Evolutionary conservation across 2,113 vertebrate genomes (phyloP).

Genomic region (Gallinago jamesoni): DNA sequence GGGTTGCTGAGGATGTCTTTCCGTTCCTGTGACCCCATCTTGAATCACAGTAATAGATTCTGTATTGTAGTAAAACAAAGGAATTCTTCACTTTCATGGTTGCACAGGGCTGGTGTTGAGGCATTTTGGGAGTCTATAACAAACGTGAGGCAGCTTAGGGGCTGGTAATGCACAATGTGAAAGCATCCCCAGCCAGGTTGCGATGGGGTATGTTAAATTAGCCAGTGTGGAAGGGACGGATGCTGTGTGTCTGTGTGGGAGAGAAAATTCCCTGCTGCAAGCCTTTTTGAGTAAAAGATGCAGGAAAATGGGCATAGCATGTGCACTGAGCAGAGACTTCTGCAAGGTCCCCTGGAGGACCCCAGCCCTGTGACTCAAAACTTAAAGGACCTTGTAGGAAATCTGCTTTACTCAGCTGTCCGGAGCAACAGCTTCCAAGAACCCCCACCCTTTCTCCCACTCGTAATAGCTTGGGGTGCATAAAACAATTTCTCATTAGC

Average conservation of each 20-base stretch:
- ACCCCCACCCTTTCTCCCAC: not conserved
- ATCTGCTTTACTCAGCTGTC: not conserved
- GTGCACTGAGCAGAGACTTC: not conserved
- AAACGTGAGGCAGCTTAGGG: not conserved
- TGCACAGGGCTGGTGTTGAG: not conserved
- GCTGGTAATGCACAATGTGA: accelerated
- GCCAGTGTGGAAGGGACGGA: not conserved
- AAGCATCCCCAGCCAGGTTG: not conserved
- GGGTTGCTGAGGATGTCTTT: not conserved
- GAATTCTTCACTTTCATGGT: not conserved
- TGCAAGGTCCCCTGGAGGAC: not conserved
- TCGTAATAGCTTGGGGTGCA: not conserved
- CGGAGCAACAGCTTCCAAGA: not conserved
- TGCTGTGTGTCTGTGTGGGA: not conserved
- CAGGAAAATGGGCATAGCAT: not conserved
- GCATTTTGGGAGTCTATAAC: not conserved
- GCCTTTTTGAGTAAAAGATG: not conserved
- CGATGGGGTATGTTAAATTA: not conserved
- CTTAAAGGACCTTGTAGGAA: not conserved
- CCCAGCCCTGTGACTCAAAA: not conserved
- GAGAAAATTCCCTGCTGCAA: not conserved
- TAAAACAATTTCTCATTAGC: not conserved
- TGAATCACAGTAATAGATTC: not conserved
- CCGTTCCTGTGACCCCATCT: not conserved
- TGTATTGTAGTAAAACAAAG: not conserved